Conservation (phyloP, 2,113 vertebrate species). For the Amphiprion percula region DNA sequence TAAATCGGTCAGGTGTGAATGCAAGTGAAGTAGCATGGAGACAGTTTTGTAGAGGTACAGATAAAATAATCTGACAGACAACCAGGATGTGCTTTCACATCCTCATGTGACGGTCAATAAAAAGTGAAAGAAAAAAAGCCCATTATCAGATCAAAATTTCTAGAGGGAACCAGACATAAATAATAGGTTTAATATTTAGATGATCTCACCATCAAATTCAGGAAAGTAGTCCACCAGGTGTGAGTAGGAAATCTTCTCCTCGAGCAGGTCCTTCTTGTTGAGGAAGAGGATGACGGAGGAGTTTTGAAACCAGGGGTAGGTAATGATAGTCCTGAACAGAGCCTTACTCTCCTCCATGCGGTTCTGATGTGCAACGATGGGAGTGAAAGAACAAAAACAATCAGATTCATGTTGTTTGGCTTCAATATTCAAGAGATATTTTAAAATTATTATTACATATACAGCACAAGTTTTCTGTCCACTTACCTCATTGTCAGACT, state of each 20-base stretch:
- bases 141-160: not conserved
- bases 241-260: constrained; percentile 97
- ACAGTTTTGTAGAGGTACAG: too few relatives aligned
- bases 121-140: too few relatives aligned
- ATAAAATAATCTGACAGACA: too few relatives aligned
- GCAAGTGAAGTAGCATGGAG: too few relatives aligned
- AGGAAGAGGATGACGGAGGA: constrained; percentile 99
- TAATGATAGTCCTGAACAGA: constrained; percentile 98
- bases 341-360: constrained; percentile 99
- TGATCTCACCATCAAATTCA: constrained; percentile 94
- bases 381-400: not conserved
- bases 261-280: constrained; percentile 99
- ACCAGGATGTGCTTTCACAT: too few relatives aligned
- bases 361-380: constrained; percentile 84
- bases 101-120: too few relatives aligned
- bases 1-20: too few relatives aligned
- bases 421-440: not conserved
- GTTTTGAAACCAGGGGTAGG: constrained; percentile 99
- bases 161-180: not conserved
- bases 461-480: not conserved
- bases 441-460: too few relatives aligned
- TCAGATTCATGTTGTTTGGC: not conserved
- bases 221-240: constrained; percentile 99
- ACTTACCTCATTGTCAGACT: constrained; percentile 96
- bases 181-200: not conserved